A percentile compares a stretch with the other conserved stretches of the same genome.
Evolutionary conservation across 2,113 vertebrate genomes (phyloP).

Genomic region (Herpailurus yagouaroundi): DNA sequence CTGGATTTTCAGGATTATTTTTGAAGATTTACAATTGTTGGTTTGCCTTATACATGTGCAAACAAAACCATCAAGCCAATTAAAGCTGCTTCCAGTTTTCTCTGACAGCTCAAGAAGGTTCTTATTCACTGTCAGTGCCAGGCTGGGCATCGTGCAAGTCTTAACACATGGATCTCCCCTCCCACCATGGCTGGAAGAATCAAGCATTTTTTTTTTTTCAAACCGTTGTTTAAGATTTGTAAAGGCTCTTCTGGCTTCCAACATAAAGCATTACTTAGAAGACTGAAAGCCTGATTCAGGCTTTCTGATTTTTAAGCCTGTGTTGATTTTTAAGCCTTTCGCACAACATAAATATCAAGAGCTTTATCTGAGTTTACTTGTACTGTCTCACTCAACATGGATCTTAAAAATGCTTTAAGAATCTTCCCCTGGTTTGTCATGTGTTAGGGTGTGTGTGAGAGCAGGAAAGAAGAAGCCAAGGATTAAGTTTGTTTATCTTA

Average conservation of each 20-base stretch:
- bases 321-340: neutral
- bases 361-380: neutral
- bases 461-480: neutral
- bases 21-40: neutral
- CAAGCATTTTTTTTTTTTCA: constrained; percentile 28
- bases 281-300: neutral
- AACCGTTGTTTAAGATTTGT: neutral
- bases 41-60: neutral
- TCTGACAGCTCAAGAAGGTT: neutral
- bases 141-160: neutral
- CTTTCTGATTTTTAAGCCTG: neutral
- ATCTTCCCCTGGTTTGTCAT: neutral
- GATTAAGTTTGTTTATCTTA: constrained; percentile 63
- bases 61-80: neutral
- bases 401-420: constrained; percentile 8
- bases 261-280: neutral
- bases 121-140: neutral
- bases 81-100: neutral
- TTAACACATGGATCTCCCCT: neutral
- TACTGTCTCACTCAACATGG: constrained; percentile 11
- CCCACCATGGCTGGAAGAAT: neutral
- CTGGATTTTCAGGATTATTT: constrained; percentile 1
- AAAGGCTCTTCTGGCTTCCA: neutral
- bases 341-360: constrained; percentile 38
- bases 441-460: neutral